Evolutionary conservation across 2,797 vertebrate genomes (phyloP).

Genomic region (Nannoperca australis): DNA sequence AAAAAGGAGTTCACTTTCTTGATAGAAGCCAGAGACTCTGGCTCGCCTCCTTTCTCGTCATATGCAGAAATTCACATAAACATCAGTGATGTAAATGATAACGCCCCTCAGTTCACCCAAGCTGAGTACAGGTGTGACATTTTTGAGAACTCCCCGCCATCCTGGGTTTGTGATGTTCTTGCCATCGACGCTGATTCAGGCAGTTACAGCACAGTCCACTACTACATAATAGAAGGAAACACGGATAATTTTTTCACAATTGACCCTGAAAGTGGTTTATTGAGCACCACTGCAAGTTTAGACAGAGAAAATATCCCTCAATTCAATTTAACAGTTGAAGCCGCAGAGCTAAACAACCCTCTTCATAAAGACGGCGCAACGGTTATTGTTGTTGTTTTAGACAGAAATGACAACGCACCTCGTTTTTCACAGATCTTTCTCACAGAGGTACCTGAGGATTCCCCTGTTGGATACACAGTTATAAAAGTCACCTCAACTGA

Average conservation of each 20-base stretch:
- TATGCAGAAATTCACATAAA: conserved; percentile 81
- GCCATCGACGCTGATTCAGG: conserved; percentile 83
- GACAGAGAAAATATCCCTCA: conserved; percentile 80
- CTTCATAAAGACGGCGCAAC: conserved; percentile 68
- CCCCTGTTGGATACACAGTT: conserved; percentile 76
- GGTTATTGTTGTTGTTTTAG: conserved; percentile 79
- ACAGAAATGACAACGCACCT: conserved; percentile 86
- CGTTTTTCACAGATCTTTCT: conserved; percentile 82
- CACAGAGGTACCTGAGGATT: conserved; percentile 79
- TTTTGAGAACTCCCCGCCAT: conserved; percentile 80
- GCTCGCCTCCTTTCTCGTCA: conserved; percentile 85
- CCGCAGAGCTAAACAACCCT: conserved; percentile 74
- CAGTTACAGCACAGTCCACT: conserved; percentile 75
- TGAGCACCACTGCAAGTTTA: conserved; percentile 79
- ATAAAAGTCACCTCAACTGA: conserved; percentile 78
- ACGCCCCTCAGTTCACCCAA: conserved; percentile 82
- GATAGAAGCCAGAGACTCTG: conserved; percentile 85
- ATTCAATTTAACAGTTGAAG: conserved; percentile 82
- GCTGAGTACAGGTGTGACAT: conserved; percentile 82
- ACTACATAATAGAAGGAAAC: conserved; percentile 81
- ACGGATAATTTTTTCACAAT: conserved; percentile 74
- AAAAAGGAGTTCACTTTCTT: conserved; percentile 77
- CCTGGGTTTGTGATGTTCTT: conserved; percentile 79
- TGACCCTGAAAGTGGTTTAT: conserved; percentile 77
- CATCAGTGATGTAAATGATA: conserved; percentile 85